These are phyloP conservation scores for Tinamus guttatus DNA, from an alignment of 2,113 vertebrate species.

Conservation along the genomic window DNA sequence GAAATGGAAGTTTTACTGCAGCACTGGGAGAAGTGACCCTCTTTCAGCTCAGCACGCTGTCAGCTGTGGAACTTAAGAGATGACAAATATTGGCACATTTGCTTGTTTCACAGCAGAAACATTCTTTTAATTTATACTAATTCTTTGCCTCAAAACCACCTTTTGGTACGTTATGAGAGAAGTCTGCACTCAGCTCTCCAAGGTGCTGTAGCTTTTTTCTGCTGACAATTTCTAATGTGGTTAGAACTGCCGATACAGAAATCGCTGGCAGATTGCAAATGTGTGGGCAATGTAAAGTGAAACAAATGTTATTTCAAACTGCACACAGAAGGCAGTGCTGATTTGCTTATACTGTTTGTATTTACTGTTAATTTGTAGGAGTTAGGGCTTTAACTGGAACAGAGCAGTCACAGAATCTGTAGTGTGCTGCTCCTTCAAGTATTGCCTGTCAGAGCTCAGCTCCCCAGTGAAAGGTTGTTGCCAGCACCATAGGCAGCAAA, in stretches of 20 bases:
- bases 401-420: background rate
- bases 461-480: background rate
- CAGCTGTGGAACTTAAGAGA: background rate
- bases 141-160: fast-evolving
- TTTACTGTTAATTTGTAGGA: background rate
- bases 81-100: background rate
- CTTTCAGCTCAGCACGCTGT: background rate
- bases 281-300: background rate
- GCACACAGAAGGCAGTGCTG: background rate
- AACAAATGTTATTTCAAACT: background rate
- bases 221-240: background rate
- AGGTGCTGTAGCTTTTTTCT: background rate
- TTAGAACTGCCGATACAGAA: background rate
- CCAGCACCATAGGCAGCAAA: background rate
- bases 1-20: background rate
- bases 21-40: background rate
- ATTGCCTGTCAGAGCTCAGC: background rate
- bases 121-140: fast-evolving
- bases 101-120: background rate
- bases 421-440: background rate
- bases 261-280: background rate
- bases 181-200: background rate
- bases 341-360: background rate
- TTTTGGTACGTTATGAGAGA: background rate
- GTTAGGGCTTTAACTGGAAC: background rate